These are phyloP conservation scores for Drosophila azteca DNA, from an alignment of 1,140 invertebrate species.

Conservation along the genomic window DNA sequence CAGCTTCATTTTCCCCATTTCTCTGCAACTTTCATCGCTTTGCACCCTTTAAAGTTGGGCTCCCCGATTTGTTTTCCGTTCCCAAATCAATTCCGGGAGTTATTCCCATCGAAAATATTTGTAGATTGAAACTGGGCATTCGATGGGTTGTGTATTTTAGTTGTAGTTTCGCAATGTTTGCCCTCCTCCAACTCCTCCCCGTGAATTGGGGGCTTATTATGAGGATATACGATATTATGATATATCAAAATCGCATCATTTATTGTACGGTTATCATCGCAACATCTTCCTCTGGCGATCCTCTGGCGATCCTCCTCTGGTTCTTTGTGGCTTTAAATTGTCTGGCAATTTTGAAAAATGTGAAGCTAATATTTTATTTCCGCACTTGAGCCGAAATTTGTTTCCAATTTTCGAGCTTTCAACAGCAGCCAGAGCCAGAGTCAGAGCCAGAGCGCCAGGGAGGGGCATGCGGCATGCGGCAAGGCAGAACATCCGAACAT, in stretches of 20 bases:
- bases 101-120: conserved; percentile 16
- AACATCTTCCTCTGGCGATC: conserved; percentile 6
- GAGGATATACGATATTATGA: conserved; percentile 9
- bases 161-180: conserved; percentile 36
- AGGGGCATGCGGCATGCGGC: conserved; percentile 24
- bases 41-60: too few species aligned
- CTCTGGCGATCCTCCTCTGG: too few species aligned
- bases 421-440: conserved; percentile 26
- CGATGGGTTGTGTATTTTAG: conserved; percentile 30
- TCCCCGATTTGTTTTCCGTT: too few species aligned
- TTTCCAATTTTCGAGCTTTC: conserved; percentile 75
- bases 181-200: background rate
- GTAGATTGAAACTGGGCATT: conserved; percentile 15
- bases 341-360: conserved; percentile 59
- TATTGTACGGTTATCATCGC: conserved; percentile 9
- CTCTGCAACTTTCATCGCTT: too few species aligned
- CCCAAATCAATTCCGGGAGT: too few species aligned
- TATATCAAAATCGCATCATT: conserved; percentile 43
- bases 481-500: conserved; percentile 1
- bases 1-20: background rate
- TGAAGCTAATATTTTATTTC: conserved; percentile 77
- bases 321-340: conserved; percentile 38
- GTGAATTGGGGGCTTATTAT: conserved; percentile 19
- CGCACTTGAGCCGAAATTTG: conserved; percentile 71
- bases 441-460: background rate